Base-by-base conservation (phyloP, 2,113 vertebrate species). In the Proteles cristata region DNA sequence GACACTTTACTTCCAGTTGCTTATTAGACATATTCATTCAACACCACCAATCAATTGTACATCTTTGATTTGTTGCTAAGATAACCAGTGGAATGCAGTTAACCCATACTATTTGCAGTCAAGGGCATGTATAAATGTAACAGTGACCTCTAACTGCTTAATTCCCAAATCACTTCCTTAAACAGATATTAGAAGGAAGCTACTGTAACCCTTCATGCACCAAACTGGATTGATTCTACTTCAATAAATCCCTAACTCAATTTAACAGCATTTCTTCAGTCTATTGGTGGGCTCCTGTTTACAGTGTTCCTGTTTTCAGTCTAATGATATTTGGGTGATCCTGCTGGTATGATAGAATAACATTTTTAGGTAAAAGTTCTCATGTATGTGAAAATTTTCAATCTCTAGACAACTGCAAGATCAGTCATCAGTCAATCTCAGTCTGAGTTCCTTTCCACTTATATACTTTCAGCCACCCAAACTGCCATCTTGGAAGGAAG, bases 111-210 rank as follows among this genome's bases (percentile, higher is more conserved):
- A 61, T 76, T 48, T 76, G 43, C 15, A 71, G n/a, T 82, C 79
- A 86, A 93, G 14, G 63, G 31, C n/a, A 82, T 65, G 55, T n/a
- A 39, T 90, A 81, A 81, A 90, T 61, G 2, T 88, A 88, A 94
- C 28, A 94, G 33, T 68, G 61, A 79, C 15, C 50, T 55, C 15
- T 82, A 79, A 71, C 48, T 63, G 17, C 26, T 90, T 88, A 90
- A 84, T 92, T 92, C n/a, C n/a, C 66, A 80, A 95, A 45, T 92
- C 58, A 53, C 23, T 80, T 96, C 53, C 82, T 93, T 89, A 94
- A 95, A 77, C 11, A 94, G 79, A 80, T 9, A 25, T 82, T 68
- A 63, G 63, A 74, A 80, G 31, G 12, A 93, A 92, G 4, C 21
- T 84, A 23, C n/a, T 80, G 1, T 53, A 58, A 88, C 28, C 43